phyloP scores from a whole-genome alignment of 2,888 invertebrate species.

The Mimumesa dahlbomi region DNA sequence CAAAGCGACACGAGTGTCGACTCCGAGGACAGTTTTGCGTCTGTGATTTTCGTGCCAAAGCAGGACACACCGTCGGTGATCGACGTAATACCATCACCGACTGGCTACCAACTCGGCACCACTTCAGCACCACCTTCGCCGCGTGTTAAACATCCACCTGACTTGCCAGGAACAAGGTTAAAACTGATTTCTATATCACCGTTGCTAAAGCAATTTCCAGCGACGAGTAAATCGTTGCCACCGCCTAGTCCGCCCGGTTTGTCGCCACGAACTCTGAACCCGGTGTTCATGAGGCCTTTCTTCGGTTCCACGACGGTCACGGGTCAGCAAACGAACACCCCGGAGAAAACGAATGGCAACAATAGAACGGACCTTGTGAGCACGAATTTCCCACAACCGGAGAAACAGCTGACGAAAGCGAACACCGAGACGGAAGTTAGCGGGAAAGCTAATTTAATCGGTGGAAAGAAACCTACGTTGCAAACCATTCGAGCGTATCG shows the following conservation, averaged over 20 bases:
- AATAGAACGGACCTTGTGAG: slow-evolving; percentile 5
- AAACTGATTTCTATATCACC: slow-evolving; percentile 84
- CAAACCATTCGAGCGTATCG: slow-evolving; percentile 29
- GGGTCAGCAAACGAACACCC: slow-evolving; percentile 3
- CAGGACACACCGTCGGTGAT: slow-evolving; percentile 83
- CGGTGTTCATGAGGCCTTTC: slow-evolving; percentile 49
- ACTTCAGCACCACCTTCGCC: slow-evolving; percentile 91
- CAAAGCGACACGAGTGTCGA: slow-evolving; percentile 97
- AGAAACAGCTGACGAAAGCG: slow-evolving; percentile 4
- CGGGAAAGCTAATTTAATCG: neutral
- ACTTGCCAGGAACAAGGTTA: slow-evolving; percentile 82
- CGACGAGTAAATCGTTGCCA: slow-evolving; percentile 83
- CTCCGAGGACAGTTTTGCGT: slow-evolving; percentile 96
- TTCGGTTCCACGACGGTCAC: slow-evolving; percentile 9
- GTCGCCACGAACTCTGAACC: slow-evolving; percentile 70
- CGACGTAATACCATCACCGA: slow-evolving; percentile 66
- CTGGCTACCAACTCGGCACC: slow-evolving; percentile 82
- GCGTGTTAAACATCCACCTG: slow-evolving; percentile 86
- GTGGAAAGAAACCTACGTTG: slow-evolving; percentile 17
- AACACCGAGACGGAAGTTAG: slow-evolving; percentile 11
- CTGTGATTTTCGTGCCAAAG: slow-evolving; percentile 94
- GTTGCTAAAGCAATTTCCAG: slow-evolving; percentile 82
- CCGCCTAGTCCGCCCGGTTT: slow-evolving; percentile 76
- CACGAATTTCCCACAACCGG: neutral
- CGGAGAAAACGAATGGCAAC: neutral